Evolutionary conservation across 2,888 invertebrate species (phyloP), one percentile per base, ranked within the genome.

Genomic region (Hirtodrosophila alboralis): DNA sequence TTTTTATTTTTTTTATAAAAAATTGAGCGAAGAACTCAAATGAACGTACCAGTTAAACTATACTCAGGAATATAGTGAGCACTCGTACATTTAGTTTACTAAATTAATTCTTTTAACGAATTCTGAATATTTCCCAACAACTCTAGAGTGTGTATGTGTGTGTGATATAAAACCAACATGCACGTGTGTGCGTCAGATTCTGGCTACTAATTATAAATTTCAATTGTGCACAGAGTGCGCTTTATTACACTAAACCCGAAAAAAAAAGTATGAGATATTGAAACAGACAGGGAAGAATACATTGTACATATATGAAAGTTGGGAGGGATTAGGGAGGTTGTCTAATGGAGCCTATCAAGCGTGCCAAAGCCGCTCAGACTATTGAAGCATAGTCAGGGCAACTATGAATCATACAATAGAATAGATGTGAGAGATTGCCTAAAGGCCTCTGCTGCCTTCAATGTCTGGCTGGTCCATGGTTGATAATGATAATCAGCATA

Each of bases 121-220:
- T 8, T 7, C 8, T 23, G 23, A 23, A 5, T 8, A 4, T 7
- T 23, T 6, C 4, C 6, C 6, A 7, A 4, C 23, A 23, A 23
- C 23, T 23, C 23, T 23, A 6, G 8, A n/a, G n/a, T n/a, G n/a
- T n/a, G n/a, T n/a, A n/a, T n/a, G n/a, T n/a, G n/a, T 6, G 8
- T 23, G 7, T 27, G 43, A 8, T 9, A 23, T 16, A 41, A 41
- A 47, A 27, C 26, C 27, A 45, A 37, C 8, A n/a, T 43, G 34
- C 27, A 36, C 7, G 33, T 44, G 31, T 31, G 28, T 69, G 33
- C 45, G 56, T 49, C 48, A 23, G 43, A 62, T 37, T 53, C 49
- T 60, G 71, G 54, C 80, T 71, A 84, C 86, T 81, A 81, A 81
- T 81, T 81, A 81, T 81, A 86, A 81, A 86, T 81, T 81, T 81